Evolutionary conservation across 2,888 invertebrate genomes (phyloP).

Genomic region (Syritta pipiens): DNA sequence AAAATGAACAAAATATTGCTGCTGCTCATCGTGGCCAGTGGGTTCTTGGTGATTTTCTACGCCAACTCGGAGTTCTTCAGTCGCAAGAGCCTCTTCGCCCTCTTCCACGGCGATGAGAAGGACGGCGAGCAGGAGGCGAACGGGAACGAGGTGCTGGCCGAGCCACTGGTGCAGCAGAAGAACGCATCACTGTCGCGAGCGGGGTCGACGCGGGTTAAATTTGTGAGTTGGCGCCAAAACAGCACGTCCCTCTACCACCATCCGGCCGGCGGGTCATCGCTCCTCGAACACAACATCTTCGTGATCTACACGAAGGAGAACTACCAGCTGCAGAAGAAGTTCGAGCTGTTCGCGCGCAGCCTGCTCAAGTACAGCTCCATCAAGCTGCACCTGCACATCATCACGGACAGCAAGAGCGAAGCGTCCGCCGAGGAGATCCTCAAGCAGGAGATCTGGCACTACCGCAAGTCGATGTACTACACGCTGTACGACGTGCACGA

Average conservation of each 20-base stretch:
- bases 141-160: conserved; percentile 41
- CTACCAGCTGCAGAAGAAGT: conserved; percentile 77
- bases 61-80: conserved; percentile 75
- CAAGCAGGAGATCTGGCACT: conserved; percentile 74
- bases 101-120: conserved; percentile 70
- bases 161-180: conserved; percentile 39
- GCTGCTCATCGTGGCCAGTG: conserved; percentile 74
- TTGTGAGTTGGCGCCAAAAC: conserved; percentile 60
- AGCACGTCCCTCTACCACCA: conserved; percentile 41
- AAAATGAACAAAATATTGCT: conserved; percentile 76
- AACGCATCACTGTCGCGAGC: no score
- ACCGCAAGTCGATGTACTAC: conserved; percentile 79
- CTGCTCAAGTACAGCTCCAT: conserved; percentile 78
- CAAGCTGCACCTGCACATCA: conserved; percentile 82
- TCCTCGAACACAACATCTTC: conserved; percentile 77
- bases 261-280: conserved; percentile 18
- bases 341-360: conserved; percentile 77
- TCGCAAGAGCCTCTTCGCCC: conserved; percentile 72
- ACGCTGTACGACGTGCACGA: conserved; percentile 83
- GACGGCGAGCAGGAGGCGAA: conserved; percentile 2
- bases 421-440: conserved; percentile 81
- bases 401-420: conserved; percentile 83
- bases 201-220: conserved; percentile 61
- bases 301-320: conserved; percentile 78
- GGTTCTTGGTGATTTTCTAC: conserved; percentile 76